Percentiles rank a stretch among this genome's conserved stretches.
These are phyloP conservation scores for Crambe crambe DNA, from an alignment of 37 sponge, comb jelly and placozoan species.

Conservation along the genomic window DNA sequence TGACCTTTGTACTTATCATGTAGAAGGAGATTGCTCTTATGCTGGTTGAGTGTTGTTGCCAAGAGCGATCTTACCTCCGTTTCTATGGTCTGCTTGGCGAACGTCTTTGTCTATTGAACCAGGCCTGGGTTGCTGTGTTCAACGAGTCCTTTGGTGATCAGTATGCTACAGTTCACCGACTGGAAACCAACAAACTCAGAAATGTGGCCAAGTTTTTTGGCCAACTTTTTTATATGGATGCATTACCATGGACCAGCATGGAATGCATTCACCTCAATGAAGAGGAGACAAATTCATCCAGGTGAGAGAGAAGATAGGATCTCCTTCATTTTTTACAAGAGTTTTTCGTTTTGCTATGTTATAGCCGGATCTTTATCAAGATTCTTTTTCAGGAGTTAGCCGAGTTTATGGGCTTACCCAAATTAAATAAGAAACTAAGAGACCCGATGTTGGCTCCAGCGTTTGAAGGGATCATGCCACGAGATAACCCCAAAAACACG, in stretches of 20 bases:
- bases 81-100: conserved; percentile 91
- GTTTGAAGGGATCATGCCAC: conserved; percentile 94
- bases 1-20: background rate
- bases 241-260: conserved; percentile 94
- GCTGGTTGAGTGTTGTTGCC: conserved; percentile 91
- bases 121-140: conserved; percentile 86
- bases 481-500: conserved; percentile 92
- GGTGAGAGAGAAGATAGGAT: no score
- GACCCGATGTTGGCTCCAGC: conserved; percentile 75
- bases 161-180: conserved; percentile 91
- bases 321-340: background rate
- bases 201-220: conserved; percentile 94
- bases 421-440: conserved; percentile 84
- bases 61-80: conserved; percentile 86
- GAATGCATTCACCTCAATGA: conserved; percentile 94
- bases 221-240: conserved; percentile 92
- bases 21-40: conserved; percentile 78
- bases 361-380: conserved; percentile 97
- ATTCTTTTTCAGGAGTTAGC: conserved; percentile 98
- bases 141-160: conserved; percentile 82
- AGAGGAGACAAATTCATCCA: conserved; percentile 97
- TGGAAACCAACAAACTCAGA: conserved; percentile 97
- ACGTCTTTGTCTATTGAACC: conserved; percentile 89
- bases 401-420: conserved; percentile 91
- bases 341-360: conserved; percentile 1